Conservation (phyloP, 2,113 vertebrate genomes). For the Marcusenius ussheri region DNA sequence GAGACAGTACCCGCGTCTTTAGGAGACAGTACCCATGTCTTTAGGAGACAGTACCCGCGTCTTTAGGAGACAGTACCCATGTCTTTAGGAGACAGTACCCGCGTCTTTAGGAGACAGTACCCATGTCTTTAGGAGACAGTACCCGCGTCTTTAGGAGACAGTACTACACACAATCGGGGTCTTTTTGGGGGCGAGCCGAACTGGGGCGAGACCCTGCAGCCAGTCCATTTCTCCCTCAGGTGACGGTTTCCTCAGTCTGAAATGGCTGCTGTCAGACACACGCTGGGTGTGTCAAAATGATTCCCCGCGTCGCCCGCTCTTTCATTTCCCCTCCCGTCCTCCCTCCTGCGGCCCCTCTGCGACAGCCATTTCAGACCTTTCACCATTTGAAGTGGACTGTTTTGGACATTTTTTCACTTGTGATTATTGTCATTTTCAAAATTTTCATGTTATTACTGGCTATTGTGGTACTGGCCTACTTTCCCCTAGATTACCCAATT, state of each 20-base stretch:
- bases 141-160: neutral
- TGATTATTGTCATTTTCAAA: constrained; percentile 11
- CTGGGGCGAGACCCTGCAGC: constrained; percentile 27
- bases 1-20: too few relatives aligned
- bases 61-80: too few relatives aligned
- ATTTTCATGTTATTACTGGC: neutral
- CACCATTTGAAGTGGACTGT: constrained; percentile 7
- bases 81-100: too few relatives aligned
- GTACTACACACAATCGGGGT: neutral
- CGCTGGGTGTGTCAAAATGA: constrained; percentile 43
- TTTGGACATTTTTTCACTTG: neutral
- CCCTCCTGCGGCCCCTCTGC: constrained; percentile 33
- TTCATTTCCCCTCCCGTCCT: constrained; percentile 43
- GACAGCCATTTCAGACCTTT: constrained; percentile 18
- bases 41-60: too few relatives aligned
- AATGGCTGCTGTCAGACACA: constrained; percentile 36
- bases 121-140: too few relatives aligned
- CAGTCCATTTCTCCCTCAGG: constrained; percentile 11
- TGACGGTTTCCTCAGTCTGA: constrained; percentile 25
- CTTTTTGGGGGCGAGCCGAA: neutral
- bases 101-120: too few relatives aligned
- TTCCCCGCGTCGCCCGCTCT: constrained; percentile 29
- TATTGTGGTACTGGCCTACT: neutral
- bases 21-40: too few relatives aligned
- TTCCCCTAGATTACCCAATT: neutral